Percentiles rank a stretch among this genome's conserved stretches.
phyloP scores from a whole-genome alignment of 2,888 invertebrate species.

The Drosophila quinaria region DNA sequence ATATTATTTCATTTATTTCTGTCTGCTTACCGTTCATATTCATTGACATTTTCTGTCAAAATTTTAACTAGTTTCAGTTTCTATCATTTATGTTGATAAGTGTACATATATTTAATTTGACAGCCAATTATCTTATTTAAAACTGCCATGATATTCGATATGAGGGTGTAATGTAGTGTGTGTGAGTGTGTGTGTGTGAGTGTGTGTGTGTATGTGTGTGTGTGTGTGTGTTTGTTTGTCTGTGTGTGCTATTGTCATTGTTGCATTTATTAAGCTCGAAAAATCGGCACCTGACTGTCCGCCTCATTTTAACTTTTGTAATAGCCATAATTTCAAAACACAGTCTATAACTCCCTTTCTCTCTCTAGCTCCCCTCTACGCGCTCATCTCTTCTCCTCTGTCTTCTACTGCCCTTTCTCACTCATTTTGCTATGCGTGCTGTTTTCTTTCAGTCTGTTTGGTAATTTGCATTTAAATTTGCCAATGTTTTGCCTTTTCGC shows the following conservation, averaged over 20 bases:
- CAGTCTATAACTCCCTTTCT: conserved; percentile 1
- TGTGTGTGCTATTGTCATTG: not conserved
- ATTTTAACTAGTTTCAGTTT: not conserved
- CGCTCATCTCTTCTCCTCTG: not conserved
- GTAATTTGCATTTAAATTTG: conserved; percentile 81
- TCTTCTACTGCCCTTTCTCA: not conserved
- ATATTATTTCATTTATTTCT: not conserved
- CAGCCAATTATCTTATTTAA: conserved; percentile 12
- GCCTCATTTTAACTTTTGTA: conserved; percentile 14
- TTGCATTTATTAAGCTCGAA: conserved; percentile 41
- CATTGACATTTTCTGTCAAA: not conserved
- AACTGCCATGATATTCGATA: not conserved
- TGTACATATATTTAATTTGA: conserved; percentile 8
- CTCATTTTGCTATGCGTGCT: conserved; percentile 22
- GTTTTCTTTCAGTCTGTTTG: conserved; percentile 54
- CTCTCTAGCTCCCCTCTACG: not conserved
- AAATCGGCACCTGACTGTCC: conserved; percentile 30
- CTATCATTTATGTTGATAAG: not conserved
- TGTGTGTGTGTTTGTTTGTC: not conserved
- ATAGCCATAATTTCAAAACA: conserved; percentile 21
- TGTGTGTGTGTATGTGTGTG: not conserved
- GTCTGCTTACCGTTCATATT: not conserved
- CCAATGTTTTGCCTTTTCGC: conserved; percentile 79
- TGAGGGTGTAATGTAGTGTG: not conserved
- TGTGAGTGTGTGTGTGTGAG: conserved; percentile 1